Conservation (phyloP, 2,113 vertebrate genomes). For the Hemibagrus wyckioides region DNA sequence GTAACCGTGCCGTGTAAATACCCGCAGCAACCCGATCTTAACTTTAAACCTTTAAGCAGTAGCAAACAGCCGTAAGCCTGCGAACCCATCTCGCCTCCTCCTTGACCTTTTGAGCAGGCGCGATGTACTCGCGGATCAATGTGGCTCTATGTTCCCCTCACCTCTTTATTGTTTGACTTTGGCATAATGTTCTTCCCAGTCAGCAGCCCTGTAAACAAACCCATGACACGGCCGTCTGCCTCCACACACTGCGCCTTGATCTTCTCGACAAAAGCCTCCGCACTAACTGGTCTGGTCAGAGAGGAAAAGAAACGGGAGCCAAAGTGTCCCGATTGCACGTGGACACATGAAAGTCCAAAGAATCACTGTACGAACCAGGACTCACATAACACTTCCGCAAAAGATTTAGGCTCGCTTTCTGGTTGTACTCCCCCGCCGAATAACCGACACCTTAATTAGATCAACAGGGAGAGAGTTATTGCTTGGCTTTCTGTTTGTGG, state of each 20-base stretch:
- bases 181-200: background rate
- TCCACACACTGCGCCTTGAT: background rate
- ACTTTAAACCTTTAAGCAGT: background rate
- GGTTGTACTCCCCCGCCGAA: background rate
- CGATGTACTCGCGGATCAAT: background rate
- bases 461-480: background rate
- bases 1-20: background rate
- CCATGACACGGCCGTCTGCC: background rate
- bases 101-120: background rate
- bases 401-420: background rate
- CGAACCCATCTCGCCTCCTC: background rate
- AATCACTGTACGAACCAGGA: too few relatives aligned
- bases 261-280: background rate
- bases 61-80: background rate
- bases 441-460: background rate
- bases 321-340: background rate
- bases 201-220: slow-evolving; percentile 21
- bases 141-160: background rate
- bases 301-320: background rate
- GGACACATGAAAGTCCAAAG: background rate
- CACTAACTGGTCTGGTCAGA: background rate
- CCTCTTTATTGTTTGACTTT: background rate
- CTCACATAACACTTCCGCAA: background rate
- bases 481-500: background rate
- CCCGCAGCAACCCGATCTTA: background rate